Evolutionary conservation across 2,888 invertebrate genomes (phyloP).

Genomic region (Exocentrus adspersus): DNA sequence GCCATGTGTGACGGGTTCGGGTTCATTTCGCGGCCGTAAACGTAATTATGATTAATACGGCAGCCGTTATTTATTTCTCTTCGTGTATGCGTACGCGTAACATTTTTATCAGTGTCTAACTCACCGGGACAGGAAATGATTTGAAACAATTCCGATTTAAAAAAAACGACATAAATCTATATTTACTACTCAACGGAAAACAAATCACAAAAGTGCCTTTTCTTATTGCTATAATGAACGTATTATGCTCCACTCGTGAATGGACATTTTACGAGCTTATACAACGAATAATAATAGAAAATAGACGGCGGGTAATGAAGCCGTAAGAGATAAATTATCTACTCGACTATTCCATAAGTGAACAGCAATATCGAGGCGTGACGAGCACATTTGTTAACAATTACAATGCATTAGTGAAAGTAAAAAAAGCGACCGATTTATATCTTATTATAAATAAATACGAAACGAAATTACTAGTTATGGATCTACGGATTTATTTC

Average conservation of each 20-base stretch:
- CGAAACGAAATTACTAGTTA: not conserved
- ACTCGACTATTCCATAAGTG: not conserved
- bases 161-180: no score
- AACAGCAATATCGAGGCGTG: slow-evolving; percentile 4
- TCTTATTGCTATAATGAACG: no score
- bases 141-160: no score
- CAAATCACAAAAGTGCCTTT: no score
- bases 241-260: no score
- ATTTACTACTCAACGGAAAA: no score
- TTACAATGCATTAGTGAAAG: slow-evolving; percentile 14
- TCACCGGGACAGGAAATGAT: no score
- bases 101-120: no score
- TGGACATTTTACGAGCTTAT: no score
- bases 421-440: not conserved
- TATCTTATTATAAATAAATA: not conserved
- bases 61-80: no score
- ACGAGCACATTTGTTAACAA: slow-evolving; percentile 6
- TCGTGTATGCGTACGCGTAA: no score
- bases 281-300: not conserved
- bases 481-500: not conserved
- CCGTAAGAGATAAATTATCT: slow-evolving; percentile 13
- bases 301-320: slow-evolving; percentile 9
- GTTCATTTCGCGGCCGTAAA: not conserved
- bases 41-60: not conserved
- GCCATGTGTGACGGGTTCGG: not conserved